A percentile compares a stretch with the other conserved stretches of the same genome.
Evolutionary conservation across 2,113 vertebrate species (phyloP).

Genomic region (Pomatorhinus ruficollis): DNA sequence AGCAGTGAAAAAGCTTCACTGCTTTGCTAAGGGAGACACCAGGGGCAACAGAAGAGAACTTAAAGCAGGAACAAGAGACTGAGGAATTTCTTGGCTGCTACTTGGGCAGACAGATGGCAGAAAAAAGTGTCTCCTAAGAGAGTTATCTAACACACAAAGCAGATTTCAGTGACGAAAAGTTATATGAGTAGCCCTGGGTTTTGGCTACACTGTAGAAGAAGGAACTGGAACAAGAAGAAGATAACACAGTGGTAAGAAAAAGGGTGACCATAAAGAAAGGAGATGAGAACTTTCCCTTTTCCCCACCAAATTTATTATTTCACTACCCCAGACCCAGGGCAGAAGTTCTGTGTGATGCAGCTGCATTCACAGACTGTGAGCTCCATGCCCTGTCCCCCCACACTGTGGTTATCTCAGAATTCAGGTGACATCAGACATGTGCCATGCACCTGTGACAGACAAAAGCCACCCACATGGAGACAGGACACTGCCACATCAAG

Average conservation of each 20-base stretch:
- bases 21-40: neutral
- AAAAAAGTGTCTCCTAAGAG: neutral
- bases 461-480: neutral
- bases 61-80: neutral
- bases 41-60: neutral
- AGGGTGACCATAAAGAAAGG: neutral
- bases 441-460: neutral
- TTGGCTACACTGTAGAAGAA: neutral
- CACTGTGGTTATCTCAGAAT: fast-evolving
- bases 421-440: neutral
- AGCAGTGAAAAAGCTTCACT: neutral
- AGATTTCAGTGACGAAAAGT: neutral
- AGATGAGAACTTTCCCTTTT: neutral
- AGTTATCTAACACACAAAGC: neutral
- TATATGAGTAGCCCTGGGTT: fast-evolving
- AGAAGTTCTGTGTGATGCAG: neutral
- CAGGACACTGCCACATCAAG: neutral
- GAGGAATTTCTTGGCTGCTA: neutral
- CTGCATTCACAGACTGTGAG: neutral
- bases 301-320: neutral
- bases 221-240: neutral
- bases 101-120: neutral
- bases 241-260: neutral
- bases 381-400: fast-evolving
- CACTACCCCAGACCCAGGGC: neutral